phyloP scores from a whole-genome alignment of 1,140 invertebrate genomes.

The Drosophila santomea region DNA sequence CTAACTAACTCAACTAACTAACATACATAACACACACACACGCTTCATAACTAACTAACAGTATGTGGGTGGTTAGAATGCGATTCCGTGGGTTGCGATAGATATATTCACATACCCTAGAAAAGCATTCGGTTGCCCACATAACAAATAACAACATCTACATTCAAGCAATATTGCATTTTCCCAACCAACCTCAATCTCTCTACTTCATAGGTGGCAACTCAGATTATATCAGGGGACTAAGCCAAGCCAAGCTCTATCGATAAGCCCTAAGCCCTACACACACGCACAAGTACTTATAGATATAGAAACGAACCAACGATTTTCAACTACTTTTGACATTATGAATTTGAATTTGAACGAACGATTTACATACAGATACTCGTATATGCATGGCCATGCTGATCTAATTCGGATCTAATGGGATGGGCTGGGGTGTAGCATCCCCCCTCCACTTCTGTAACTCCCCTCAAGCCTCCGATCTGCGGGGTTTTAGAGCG shows the following conservation, averaged over 20 bases:
- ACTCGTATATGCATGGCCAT: constrained; percentile 19
- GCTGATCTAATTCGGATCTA: constrained; percentile 14
- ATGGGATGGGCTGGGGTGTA: constrained; percentile 2
- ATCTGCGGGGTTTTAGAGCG: constrained; percentile 32
- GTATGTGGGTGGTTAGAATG: constrained; percentile 4
- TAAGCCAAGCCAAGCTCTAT: constrained; percentile 39
- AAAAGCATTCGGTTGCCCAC: not conserved
- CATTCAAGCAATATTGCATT: constrained; percentile 20
- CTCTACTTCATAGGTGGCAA: constrained; percentile 2
- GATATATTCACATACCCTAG: not conserved
- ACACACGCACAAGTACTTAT: constrained; percentile 46
- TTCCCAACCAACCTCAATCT: not conserved
- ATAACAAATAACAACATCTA: constrained; percentile 44
- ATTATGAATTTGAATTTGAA: constrained; percentile 39
- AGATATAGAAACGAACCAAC: constrained; percentile 51
- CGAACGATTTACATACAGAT: constrained; percentile 44
- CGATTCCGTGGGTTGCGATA: not conserved
- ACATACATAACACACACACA: constrained; percentile 41
- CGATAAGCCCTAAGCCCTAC: constrained; percentile 39
- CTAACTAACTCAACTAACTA: constrained; percentile 52
- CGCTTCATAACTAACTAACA: constrained; percentile 40
- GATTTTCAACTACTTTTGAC: constrained; percentile 51
- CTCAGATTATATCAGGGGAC: constrained; percentile 25
- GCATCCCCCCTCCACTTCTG: not conserved
- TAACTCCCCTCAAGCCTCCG: constrained; percentile 15